Conservation (phyloP, 2,797 vertebrate species). For the Cossypha polioptera region DNA sequence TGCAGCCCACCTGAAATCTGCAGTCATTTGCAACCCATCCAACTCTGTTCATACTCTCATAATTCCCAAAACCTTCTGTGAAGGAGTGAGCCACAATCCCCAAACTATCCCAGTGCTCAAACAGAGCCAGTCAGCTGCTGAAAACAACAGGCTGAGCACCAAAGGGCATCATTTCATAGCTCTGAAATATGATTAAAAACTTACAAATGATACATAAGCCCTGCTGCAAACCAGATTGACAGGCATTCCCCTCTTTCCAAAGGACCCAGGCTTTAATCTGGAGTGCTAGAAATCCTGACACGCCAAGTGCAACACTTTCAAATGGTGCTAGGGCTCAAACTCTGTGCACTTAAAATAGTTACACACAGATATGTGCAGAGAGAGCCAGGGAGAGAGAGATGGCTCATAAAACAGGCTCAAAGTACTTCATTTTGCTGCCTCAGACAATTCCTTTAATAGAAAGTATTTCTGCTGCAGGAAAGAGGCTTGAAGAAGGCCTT, state of each 20-base stretch:
- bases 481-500: not conserved
- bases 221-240: not conserved
- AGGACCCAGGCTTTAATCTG: not conserved
- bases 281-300: not conserved
- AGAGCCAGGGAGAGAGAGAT: not conserved
- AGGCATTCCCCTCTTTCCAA: not conserved
- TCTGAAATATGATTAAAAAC: not conserved
- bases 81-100: not conserved
- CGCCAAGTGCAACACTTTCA: not conserved
- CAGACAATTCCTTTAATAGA: not conserved
- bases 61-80: not conserved
- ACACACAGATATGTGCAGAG: not conserved
- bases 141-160: not conserved
- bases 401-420: not conserved
- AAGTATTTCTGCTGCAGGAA: not conserved
- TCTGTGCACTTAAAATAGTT: not conserved
- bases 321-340: not conserved
- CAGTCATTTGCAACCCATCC: not conserved
- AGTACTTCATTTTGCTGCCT: not conserved
- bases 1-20: not conserved
- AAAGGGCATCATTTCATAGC: not conserved
- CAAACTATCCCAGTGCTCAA: not conserved
- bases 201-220: not conserved
- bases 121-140: not conserved
- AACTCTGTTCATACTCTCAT: accelerated